Evolutionary conservation across 2,113 vertebrate species (phyloP).

Genomic region (Craseonycteris thonglongyai): DNA sequence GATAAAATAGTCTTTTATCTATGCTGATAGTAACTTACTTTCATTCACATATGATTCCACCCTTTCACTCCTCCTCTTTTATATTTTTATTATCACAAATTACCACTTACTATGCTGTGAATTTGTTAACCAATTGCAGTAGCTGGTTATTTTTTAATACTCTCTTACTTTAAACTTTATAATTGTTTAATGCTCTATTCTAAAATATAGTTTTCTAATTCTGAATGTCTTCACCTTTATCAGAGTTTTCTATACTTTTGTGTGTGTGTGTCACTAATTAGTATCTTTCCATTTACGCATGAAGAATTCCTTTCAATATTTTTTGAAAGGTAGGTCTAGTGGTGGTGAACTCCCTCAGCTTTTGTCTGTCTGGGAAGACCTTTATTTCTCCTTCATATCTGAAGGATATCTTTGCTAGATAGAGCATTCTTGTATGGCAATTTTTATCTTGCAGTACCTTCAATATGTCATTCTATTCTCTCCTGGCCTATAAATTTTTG

Average conservation of each 20-base stretch:
- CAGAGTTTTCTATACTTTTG: neutral
- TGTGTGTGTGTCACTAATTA: neutral
- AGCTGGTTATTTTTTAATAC: neutral
- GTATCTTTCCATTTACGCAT: neutral
- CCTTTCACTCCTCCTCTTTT: neutral
- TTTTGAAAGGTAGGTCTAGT: neutral
- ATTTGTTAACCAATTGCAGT: neutral
- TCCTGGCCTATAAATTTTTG: neutral
- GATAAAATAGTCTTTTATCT: too few relatives aligned
- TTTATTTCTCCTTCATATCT: neutral
- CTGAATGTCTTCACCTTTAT: neutral
- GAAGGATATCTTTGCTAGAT: neutral
- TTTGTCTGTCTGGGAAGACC: neutral
- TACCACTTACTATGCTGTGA: neutral
- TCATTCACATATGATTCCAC: neutral
- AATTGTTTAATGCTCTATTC: neutral
- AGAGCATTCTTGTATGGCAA: neutral
- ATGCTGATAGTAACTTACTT: neutral
- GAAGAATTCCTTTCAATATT: neutral
- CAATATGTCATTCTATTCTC: neutral
- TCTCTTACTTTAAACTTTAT: too few relatives aligned
- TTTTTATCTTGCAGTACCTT: neutral
- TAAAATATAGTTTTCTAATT: neutral
- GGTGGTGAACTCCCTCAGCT: too few relatives aligned
- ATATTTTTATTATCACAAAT: neutral